Base-by-base conservation (phyloP, 2,113 vertebrate species). In the Anolis sagrei region DNA sequence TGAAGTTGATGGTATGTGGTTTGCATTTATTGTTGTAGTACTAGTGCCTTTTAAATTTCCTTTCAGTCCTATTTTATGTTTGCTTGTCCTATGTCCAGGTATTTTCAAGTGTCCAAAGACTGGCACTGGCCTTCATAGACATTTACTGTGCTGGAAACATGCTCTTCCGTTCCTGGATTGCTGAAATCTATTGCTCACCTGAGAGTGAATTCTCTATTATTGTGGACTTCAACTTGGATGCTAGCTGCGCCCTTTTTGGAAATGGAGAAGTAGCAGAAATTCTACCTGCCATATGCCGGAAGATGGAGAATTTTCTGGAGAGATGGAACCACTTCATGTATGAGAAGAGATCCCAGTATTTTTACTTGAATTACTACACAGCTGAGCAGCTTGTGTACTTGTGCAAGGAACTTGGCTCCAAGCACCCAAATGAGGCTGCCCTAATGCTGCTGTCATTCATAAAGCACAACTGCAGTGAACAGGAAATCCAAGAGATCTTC, bases 361-460 rank as follows among this genome's bases (percentile, higher is more conserved):
- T 98, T 89, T 97, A 97, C 93, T 94, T 99, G 79, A 99, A 99
- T 95, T 98, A 97, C 91, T 99, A 98, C 94, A 99, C 97, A 0
- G 97, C 98, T 0, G 98, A 99, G 89, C 98, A 99, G 94, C 94
- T 99, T 89, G 97, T 99, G 29, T 98, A 95, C 88, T 86, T 99
- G 86, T 97, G 97, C 94, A 91, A 78, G 0, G 94, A 98, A 72
- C 95, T 99, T 82, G 92, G 90, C 79, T 93, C 84, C 61, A 21
- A 54, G 8, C 18, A 0, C 0, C 87, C 91, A 83, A 92, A 96
- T 2, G 93, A 97, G 3, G 93, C 94, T 1, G 96, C 96, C 79
- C 95, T 99, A 48, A 97, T 96, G 93, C 98, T 99, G 98, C 96
- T 99, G 0, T 98, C 98, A 0, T 98, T 99, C 88, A 89, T 99